phyloP scores from a whole-genome alignment of 1,140 invertebrate genomes.

The Bombus picipes region DNA sequence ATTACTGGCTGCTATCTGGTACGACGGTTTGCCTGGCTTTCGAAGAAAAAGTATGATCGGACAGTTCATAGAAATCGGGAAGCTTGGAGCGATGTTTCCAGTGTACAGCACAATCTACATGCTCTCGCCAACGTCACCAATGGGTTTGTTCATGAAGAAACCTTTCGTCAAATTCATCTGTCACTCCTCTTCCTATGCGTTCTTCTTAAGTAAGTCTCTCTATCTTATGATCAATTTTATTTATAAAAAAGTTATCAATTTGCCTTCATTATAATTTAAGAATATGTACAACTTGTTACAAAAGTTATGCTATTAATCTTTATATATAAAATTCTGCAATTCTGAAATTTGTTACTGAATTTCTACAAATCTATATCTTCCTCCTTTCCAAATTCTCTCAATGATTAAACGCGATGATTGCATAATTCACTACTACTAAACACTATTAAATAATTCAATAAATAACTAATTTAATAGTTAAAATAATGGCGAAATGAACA shows the following conservation, averaged over 20 bases:
- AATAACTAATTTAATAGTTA: too few relatives aligned
- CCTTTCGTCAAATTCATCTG: slow-evolving; percentile 97
- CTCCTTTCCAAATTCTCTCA: too few relatives aligned
- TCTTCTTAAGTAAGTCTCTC: slow-evolving; percentile 90
- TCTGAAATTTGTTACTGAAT: too few relatives aligned
- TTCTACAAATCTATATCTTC: too few relatives aligned
- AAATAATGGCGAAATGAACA: neutral
- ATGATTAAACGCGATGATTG: too few relatives aligned
- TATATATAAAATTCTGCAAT: too few relatives aligned
- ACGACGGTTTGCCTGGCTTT: slow-evolving; percentile 94
- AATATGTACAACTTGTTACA: neutral
- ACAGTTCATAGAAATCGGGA: slow-evolving; percentile 90
- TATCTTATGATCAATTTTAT: slow-evolving; percentile 33
- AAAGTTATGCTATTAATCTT: neutral
- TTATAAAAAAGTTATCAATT: neutral
- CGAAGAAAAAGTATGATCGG: slow-evolving; percentile 89
- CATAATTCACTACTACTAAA: too few relatives aligned
- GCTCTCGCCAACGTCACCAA: slow-evolving; percentile 90
- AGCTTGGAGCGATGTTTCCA: slow-evolving; percentile 93
- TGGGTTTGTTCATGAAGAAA: slow-evolving; percentile 93
- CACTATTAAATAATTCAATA: too few relatives aligned
- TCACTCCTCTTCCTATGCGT: slow-evolving; percentile 94
- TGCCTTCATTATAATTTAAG: neutral
- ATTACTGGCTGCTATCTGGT: slow-evolving; percentile 94
- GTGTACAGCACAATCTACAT: slow-evolving; percentile 93